Base-by-base conservation (phyloP, 1,140 invertebrate species). In the Solenopsis invicta region DNA sequence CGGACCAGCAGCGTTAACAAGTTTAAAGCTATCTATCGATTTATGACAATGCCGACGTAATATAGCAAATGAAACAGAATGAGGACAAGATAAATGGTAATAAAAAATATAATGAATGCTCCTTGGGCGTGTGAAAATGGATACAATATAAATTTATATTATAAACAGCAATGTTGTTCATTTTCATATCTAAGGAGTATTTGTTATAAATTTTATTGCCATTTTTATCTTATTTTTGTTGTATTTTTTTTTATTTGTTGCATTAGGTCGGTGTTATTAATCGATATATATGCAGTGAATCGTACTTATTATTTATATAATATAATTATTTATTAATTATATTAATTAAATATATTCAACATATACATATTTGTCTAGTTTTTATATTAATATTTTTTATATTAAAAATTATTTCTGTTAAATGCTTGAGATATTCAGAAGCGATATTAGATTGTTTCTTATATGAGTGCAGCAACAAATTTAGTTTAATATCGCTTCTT, bases 11-110 rank as follows among this genome's bases (percentile, higher is more conserved):
- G 52, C 80, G 80, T 84, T 84, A 84, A 84, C 80, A 75, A 84
- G 80, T 71, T 84, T 84, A 84, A 41, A 82, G 69, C 54, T 75
- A 84, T 75, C 80, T 84, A 84, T 84, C 59, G 80, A 84, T 84
- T 84, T 84, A 84, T 62, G 80, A 84, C 69, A 84, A 84, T 84
- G 45, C 80, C 69, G 29, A 75, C 59, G 69, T 84, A 61, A 75
- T 84, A 61, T 48, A 34, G 78, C 66, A 24, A 74, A 74, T 75
- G 80, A 37, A 75, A 75, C 74, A 75, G 71, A 84, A 50, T 18
- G 56, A 84, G 24, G 45, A 21, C 67, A 34, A 75, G 80, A 84
- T 84, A 61, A 74, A 84, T 48, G 24, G 10, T 13, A 48, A 62
- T 48, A 71, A 74, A 72, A 67, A 12, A 67, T 45, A 21, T 24